phyloP scores from a whole-genome alignment of 1,140 invertebrate species.

The Cydia splendana region DNA sequence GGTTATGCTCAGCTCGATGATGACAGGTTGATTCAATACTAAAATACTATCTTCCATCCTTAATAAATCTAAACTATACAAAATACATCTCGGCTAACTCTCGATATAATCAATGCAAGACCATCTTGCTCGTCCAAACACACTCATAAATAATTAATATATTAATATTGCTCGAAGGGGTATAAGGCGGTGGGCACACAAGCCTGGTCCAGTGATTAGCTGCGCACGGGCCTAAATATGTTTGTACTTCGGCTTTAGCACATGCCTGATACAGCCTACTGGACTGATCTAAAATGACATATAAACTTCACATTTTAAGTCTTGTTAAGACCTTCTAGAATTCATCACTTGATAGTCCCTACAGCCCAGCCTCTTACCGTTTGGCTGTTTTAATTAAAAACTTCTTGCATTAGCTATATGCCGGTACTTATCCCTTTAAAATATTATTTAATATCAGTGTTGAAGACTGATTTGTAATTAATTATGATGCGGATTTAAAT shows the following conservation, averaged over 20 bases:
- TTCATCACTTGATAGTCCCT: constrained; percentile 46
- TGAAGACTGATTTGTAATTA: constrained; percentile 40
- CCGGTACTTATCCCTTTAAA: constrained; percentile 68
- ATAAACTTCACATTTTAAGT: background rate
- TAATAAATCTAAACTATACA: background rate
- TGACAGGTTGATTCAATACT: too few relatives aligned
- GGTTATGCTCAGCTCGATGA: too few relatives aligned
- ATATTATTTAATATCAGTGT: constrained; percentile 67
- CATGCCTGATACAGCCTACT: constrained; percentile 62
- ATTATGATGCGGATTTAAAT: constrained; percentile 30
- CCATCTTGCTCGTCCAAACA: constrained; percentile 6
- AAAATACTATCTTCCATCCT: background rate
- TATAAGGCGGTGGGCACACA: constrained; percentile 61
- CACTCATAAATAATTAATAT: constrained; percentile 27
- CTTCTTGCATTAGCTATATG: constrained; percentile 77
- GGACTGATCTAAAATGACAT: background rate
- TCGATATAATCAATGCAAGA: constrained; percentile 21
- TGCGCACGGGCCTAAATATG: constrained; percentile 74
- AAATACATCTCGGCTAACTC: background rate
- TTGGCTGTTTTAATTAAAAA: constrained; percentile 79
- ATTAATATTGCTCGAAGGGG: constrained; percentile 53
- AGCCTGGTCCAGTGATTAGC: constrained; percentile 67
- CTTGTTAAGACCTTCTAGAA: background rate
- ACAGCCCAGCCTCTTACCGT: constrained; percentile 74
- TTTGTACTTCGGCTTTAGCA: constrained; percentile 75